These are phyloP conservation scores for Hesperia comma DNA, from an alignment of 2,888 invertebrate species.

Conservation along the genomic window DNA sequence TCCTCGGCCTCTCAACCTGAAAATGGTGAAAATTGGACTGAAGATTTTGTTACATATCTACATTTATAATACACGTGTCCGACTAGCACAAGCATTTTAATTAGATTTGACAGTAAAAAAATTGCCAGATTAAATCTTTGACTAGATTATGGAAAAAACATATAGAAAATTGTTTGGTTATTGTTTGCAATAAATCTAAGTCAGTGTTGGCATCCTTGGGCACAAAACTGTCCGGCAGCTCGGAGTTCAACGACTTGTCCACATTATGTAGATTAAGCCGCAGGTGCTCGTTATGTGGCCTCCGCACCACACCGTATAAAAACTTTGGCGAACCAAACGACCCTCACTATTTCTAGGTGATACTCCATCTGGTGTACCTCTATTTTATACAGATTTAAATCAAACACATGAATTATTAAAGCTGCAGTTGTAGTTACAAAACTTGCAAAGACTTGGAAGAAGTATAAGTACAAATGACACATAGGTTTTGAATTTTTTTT, in stretches of 20 bases:
- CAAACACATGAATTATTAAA: conserved; percentile 1
- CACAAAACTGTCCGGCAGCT: conserved; percentile 60
- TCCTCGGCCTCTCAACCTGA: too few species aligned
- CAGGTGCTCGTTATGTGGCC: conserved; percentile 79
- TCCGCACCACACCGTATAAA: conserved; percentile 69
- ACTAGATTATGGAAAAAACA: too few species aligned
- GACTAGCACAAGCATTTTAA: too few species aligned
- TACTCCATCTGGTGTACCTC: conserved; percentile 51
- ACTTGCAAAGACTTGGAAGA: too few species aligned
- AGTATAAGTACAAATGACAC: too few species aligned
- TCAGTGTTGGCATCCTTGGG: conserved; percentile 7
- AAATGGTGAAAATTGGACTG: too few species aligned
- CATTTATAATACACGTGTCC: too few species aligned
- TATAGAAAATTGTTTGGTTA: neutral
- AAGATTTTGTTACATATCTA: too few species aligned
- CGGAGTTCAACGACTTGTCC: conserved; percentile 74
- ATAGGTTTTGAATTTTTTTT: too few species aligned
- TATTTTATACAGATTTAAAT: conserved; percentile 34
- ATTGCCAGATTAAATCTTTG: too few species aligned
- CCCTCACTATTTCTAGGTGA: conserved; percentile 72
- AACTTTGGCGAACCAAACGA: conserved; percentile 74
- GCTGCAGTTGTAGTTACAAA: too few species aligned
- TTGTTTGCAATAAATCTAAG: neutral
- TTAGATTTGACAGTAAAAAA: too few species aligned
- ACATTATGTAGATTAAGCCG: conserved; percentile 81